Percentiles rank a stretch among this genome's conserved stretches.
phyloP scores from a whole-genome alignment of 2,797 vertebrate species.

The Synanceia verrucosa region DNA sequence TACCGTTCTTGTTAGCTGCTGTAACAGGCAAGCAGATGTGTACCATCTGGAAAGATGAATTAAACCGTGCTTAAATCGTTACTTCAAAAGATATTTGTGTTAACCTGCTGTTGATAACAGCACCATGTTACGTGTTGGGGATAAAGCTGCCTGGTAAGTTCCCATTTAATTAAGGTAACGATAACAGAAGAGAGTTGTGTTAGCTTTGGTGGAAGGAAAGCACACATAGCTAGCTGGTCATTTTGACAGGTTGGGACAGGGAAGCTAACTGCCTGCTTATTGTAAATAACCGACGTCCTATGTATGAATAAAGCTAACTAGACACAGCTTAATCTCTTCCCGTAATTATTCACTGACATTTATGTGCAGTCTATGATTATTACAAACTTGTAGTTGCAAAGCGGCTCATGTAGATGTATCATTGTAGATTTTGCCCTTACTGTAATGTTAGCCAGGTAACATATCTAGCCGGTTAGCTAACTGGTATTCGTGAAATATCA shows the following conservation, averaged over 20 bases:
- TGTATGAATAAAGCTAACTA: neutral
- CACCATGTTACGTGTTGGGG: slow-evolving; percentile 83
- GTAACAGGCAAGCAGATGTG: slow-evolving; percentile 59
- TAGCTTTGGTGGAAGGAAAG: slow-evolving; percentile 7
- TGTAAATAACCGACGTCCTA: neutral
- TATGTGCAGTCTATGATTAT: no score
- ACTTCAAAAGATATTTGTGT: slow-evolving; percentile 42
- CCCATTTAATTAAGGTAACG: neutral
- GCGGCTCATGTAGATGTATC: neutral
- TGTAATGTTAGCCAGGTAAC: neutral
- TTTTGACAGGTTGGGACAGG: slow-evolving; percentile 55
- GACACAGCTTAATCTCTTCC: neutral
- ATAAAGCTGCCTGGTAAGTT: slow-evolving; percentile 80
- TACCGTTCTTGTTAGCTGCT: slow-evolving; percentile 52
- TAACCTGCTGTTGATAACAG: slow-evolving; percentile 36
- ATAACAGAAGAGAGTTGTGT: slow-evolving; percentile 7
- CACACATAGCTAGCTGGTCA: slow-evolving; percentile 2
- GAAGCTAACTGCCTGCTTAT: neutral
- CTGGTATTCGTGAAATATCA: neutral
- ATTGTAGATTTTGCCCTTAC: neutral
- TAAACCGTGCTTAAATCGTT: slow-evolving; percentile 50
- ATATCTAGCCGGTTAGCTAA: neutral
- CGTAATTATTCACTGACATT: neutral
- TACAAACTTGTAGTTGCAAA: neutral
- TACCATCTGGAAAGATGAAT: slow-evolving; percentile 72